phyloP scores from a whole-genome alignment of 2,888 invertebrate species.

The Xylophagus ater region DNA sequence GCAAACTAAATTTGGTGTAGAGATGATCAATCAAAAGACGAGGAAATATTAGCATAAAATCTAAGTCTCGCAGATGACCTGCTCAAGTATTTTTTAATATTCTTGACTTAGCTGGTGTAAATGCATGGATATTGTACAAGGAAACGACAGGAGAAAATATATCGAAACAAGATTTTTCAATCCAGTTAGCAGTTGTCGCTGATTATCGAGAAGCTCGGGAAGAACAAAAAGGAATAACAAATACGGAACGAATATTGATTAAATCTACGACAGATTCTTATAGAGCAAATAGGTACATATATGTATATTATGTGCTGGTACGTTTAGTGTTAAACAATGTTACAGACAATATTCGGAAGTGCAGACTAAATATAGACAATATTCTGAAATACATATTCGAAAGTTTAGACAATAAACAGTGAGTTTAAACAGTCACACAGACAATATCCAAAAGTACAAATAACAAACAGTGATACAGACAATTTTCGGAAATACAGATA shows the following conservation, averaged over 20 bases:
- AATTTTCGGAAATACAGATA: no score
- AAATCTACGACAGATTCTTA: constrained; percentile 13
- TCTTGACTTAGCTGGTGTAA: constrained; percentile 14
- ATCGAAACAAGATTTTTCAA: constrained; percentile 17
- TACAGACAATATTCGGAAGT: no score
- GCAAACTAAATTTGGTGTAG: background rate
- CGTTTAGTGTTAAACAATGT: no score
- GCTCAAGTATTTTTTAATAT: constrained; percentile 15
- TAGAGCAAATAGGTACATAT: no score
- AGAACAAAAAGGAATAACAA: constrained; percentile 13
- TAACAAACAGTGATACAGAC: no score
- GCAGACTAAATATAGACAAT: no score
- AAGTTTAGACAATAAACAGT: no score
- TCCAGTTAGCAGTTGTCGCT: constrained; percentile 15
- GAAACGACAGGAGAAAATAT: constrained; percentile 16
- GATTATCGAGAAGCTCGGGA: constrained; percentile 16
- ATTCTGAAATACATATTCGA: no score
- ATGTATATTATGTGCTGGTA: no score
- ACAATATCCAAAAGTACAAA: no score
- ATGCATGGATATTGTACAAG: constrained; percentile 14
- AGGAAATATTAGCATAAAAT: constrained; percentile 3
- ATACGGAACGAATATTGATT: constrained; percentile 9
- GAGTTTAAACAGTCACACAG: no score
- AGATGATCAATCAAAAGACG: background rate
- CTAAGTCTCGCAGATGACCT: constrained; percentile 13